phyloP scores from a whole-genome alignment of 1,140 invertebrate genomes.

The Aphaenogaster rudis region DNA sequence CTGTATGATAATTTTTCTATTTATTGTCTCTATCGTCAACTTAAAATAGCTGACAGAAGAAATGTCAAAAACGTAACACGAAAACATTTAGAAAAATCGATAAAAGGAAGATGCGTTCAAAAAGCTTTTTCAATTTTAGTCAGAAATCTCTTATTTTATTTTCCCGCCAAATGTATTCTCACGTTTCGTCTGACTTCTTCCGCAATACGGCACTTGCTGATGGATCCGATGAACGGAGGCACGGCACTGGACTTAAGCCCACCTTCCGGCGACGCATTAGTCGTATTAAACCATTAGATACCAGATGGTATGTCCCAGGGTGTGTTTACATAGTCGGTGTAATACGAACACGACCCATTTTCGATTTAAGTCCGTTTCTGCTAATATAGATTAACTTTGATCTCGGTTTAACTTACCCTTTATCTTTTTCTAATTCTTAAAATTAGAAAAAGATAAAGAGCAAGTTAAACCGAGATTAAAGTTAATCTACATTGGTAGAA shows the following conservation, averaged over 20 bases:
- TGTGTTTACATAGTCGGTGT: slow-evolving; percentile 57
- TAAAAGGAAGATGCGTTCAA: not conserved
- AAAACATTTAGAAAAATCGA: not conserved
- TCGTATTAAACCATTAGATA: slow-evolving; percentile 66
- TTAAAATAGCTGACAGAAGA: not conserved
- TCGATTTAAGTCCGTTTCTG: slow-evolving; percentile 36
- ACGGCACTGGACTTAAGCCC: not conserved
- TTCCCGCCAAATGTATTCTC: not conserved
- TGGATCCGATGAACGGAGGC: not conserved
- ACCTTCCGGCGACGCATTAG: slow-evolving; percentile 57
- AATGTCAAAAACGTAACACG: not conserved
- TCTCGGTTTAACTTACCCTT: no score
- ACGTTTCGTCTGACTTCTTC: not conserved
- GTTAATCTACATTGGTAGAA: no score
- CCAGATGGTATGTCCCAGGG: slow-evolving; percentile 35
- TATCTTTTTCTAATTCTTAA: no score
- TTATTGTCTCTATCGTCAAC: not conserved
- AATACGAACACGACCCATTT: slow-evolving; percentile 69
- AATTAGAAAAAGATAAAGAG: no score
- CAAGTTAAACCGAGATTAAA: no score
- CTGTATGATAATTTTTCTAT: not conserved
- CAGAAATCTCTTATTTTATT: not conserved
- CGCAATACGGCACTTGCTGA: not conserved
- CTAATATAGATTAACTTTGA: no score
- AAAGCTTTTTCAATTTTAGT: not conserved